Conservation (phyloP, 2,113 vertebrate genomes). For the Anthoscopus minutus region DNA sequence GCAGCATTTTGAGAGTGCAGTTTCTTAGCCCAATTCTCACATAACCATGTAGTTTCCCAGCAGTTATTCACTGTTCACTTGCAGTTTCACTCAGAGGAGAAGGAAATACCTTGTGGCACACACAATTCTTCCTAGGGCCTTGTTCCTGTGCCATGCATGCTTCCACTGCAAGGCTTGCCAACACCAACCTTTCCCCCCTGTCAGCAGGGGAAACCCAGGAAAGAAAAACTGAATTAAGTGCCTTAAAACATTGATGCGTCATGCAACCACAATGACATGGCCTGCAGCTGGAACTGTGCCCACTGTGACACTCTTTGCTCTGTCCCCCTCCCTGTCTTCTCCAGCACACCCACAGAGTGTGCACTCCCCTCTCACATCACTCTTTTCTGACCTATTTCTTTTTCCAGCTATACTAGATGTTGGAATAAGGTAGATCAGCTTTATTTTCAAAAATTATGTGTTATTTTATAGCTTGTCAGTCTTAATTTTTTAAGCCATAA, state of each 20-base stretch:
- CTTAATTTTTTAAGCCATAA: neutral
- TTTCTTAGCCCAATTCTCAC: fast-evolving
- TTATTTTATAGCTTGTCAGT: neutral
- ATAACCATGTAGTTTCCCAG: neutral
- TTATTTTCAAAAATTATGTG: neutral
- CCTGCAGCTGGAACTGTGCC: neutral
- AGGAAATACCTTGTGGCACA: neutral
- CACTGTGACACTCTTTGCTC: neutral
- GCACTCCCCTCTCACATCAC: fast-evolving
- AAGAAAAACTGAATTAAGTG: neutral
- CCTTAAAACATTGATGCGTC: neutral
- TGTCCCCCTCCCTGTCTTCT: fast-evolving
- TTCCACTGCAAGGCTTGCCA: neutral
- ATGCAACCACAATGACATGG: fast-evolving
- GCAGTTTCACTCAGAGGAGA: neutral
- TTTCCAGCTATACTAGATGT: neutral
- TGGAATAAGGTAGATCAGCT: neutral
- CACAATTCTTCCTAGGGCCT: neutral
- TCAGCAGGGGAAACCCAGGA: neutral
- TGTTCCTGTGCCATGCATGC: neutral
- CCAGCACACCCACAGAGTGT: neutral
- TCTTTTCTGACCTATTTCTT: neutral
- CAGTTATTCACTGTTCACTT: neutral
- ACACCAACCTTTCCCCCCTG: neutral
- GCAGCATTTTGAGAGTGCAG: neutral